Evolutionary conservation across 2,888 invertebrate genomes (phyloP).

Genomic region (Hemicrepidius hirtus): DNA sequence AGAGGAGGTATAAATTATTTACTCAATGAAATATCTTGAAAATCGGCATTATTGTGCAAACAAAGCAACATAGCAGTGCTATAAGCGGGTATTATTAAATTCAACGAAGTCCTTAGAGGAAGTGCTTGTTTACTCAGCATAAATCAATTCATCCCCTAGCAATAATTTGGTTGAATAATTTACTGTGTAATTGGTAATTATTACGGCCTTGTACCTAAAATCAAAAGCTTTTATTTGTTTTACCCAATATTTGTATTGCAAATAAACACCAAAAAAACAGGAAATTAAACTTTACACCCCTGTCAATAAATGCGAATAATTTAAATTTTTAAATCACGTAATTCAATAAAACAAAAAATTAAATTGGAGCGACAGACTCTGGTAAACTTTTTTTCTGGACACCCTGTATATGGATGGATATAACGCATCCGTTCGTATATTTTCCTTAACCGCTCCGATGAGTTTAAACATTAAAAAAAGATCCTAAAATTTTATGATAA

Average conservation of each 20-base stretch:
- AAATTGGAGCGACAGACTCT: too few relatives aligned
- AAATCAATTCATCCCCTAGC: conserved; percentile 49
- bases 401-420: too few relatives aligned
- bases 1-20: conserved; percentile 44
- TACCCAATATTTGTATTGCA: background rate
- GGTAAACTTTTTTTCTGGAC: too few relatives aligned
- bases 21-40: conserved; percentile 49
- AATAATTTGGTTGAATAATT: conserved; percentile 50
- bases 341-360: too few relatives aligned
- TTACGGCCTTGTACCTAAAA: conserved; percentile 29
- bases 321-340: too few relatives aligned
- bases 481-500: conserved; percentile 13
- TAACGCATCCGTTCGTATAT: too few relatives aligned
- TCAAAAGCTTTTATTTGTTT: conserved; percentile 32
- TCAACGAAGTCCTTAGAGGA: conserved; percentile 46
- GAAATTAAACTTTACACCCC: background rate
- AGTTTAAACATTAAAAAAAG: conserved; percentile 8
- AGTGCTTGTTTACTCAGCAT: conserved; percentile 49
- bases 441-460: background rate
- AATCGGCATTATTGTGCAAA: conserved; percentile 50
- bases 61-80: conserved; percentile 47
- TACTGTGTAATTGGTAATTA: conserved; percentile 45
- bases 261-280: conserved; percentile 11
- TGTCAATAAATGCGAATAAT: too few relatives aligned
- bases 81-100: conserved; percentile 50